Percentiles rank a stretch among this genome's conserved stretches.
phyloP scores from a whole-genome alignment of 1,140 invertebrate species.

The Littorina saxatilis region DNA sequence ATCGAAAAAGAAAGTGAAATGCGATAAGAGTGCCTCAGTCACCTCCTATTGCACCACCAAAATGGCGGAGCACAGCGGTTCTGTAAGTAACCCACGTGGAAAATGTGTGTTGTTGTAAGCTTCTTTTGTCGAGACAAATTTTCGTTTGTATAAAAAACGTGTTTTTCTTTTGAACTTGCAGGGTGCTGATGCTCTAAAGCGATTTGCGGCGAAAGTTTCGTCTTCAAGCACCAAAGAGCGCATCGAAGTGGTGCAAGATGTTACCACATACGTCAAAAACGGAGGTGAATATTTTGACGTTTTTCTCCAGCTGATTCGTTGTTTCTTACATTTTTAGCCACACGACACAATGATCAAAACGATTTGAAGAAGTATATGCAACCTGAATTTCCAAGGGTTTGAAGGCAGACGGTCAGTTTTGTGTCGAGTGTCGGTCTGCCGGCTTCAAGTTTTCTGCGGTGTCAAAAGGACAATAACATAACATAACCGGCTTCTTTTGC shows the following conservation, averaged over 20 bases:
- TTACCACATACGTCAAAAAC: constrained; percentile 84
- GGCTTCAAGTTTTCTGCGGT: no score
- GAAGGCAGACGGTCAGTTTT: no score
- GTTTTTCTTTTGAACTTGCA: neutral
- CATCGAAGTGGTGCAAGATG: constrained; percentile 83
- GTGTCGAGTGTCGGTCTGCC: no score
- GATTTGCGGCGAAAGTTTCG: constrained; percentile 87
- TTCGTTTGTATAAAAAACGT: neutral
- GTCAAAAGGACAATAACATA: no score
- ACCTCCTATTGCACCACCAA: constrained; percentile 29
- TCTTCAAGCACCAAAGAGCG: constrained; percentile 86
- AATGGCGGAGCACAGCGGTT: constrained; percentile 30
- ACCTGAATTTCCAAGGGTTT: no score
- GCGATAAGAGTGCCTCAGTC: neutral
- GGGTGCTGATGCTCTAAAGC: constrained; percentile 84
- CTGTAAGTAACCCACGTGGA: constrained; percentile 38
- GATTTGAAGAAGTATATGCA: no score
- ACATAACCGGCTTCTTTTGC: no score
- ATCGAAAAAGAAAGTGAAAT: neutral
- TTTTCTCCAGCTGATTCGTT: neutral
- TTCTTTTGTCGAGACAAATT: neutral
- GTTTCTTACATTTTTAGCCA: neutral
- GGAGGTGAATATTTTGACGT: constrained; percentile 80
- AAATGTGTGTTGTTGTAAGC: neutral
- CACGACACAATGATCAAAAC: no score